Percentiles rank a stretch among this genome's conserved stretches.
phyloP scores from a whole-genome alignment of 2,888 invertebrate species.

The Dyspetes luteomarginatus region DNA sequence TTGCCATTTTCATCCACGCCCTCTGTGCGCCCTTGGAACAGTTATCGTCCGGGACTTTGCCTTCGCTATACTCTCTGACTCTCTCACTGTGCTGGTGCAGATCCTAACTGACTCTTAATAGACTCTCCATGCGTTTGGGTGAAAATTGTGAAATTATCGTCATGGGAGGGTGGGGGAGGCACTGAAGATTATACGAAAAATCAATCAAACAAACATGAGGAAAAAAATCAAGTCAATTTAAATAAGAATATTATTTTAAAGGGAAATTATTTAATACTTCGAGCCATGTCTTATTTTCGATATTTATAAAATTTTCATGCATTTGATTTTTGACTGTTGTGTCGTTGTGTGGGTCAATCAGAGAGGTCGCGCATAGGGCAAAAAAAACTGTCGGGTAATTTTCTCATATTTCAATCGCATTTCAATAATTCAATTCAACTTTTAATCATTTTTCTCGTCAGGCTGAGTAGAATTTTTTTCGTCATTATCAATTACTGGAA shows the following conservation, averaged over 20 bases:
- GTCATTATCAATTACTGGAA: neutral
- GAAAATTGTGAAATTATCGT: neutral
- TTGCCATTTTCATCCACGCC: constrained; percentile 34
- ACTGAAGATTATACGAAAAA: neutral
- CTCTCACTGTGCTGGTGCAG: constrained; percentile 32
- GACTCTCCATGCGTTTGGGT: constrained; percentile 52
- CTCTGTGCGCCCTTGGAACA: neutral
- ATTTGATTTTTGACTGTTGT: too few species aligned
- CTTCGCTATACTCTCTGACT: neutral
- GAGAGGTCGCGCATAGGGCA: too few species aligned
- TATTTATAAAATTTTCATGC: too few species aligned
- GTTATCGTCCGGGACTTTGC: neutral
- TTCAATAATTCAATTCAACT: too few species aligned
- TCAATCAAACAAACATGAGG: neutral
- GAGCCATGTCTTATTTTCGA: too few species aligned
- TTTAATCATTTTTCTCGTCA: too few species aligned
- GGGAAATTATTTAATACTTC: too few species aligned
- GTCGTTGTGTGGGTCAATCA: too few species aligned
- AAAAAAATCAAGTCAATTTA: neutral
- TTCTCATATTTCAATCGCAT: too few species aligned
- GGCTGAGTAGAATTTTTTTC: too few species aligned
- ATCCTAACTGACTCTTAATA: constrained; percentile 59
- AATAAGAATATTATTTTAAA: too few species aligned
- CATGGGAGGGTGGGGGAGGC: neutral
- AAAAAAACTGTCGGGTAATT: too few species aligned